Evolutionary conservation across 2,888 invertebrate genomes (phyloP), one percentile per base, ranked within the genome.

Genomic region (Ormyrus labotus): DNA sequence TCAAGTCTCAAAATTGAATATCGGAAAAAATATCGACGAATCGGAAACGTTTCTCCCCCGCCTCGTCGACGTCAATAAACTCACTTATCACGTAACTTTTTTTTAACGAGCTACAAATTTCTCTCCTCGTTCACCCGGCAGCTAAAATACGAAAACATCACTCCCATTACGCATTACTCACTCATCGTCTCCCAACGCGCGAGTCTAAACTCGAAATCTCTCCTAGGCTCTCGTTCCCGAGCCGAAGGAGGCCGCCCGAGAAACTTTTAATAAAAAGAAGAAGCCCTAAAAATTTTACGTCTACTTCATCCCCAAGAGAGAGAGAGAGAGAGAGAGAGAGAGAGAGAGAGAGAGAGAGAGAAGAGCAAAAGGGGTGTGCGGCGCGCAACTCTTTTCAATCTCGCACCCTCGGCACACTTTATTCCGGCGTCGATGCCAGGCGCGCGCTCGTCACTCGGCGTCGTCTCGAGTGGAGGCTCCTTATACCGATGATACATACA

Each of bases 341-440:
- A n/a, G n/a, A n/a, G n/a, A n/a, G n/a, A n/a, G n/a, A n/a, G n/a
- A n/a, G n/a, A n/a, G n/a, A 64, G 55, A 64, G 13, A 34, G 53
- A 9, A 45, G 47, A 55, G 9, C 47, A 19, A 19, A 19, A 19
- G 13, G 53, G 55, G 11, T 13, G 64, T 13, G 55, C 48, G 47
- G 19, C 48, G 47, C 51, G 57, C 48, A 75, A 69, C 70, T 60
- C 78, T 77, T 73, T 81, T 81, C 77, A 81, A 78, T 78, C 75
- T 80, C 55, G 63, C 78, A 51, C 64, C 48, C 65, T 48, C 13
- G n/a, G 19, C 64, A 11, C 65, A 55, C 77, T 79, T 69, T 67
- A 45, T 78, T 72, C 57, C 65, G 34, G 47, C 77, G 75, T 80
- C 77, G 63, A 81, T 78, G 76, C 70, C 72, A 73, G 75, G 19